Conservation (phyloP, 2,797 vertebrate species). For the Gorsachius magnificus region DNA sequence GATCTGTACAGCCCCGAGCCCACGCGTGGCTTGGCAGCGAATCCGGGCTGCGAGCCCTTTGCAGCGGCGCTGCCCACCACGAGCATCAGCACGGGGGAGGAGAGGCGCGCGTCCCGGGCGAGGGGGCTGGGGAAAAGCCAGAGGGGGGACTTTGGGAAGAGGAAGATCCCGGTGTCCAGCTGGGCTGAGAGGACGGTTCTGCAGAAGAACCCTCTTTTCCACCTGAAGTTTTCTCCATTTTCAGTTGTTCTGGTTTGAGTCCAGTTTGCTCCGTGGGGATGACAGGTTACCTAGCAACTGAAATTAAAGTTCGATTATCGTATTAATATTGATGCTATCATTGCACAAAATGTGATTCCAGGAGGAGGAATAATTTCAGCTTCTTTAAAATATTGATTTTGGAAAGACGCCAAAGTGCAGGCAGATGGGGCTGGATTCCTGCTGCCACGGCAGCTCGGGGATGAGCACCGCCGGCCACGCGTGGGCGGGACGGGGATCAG, state of each 20-base stretch:
- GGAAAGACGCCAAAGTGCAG: neutral
- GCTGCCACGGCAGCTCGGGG: neutral
- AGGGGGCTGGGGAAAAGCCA: neutral
- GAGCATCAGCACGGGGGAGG: neutral
- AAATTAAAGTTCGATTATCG: slow-evolving; percentile 49
- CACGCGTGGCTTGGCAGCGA: neutral
- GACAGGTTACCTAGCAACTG: slow-evolving; percentile 17
- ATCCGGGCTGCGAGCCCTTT: neutral
- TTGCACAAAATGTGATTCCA: neutral
- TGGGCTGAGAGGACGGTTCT: neutral
- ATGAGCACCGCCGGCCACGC: neutral
- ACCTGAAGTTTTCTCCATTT: neutral
- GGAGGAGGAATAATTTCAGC: slow-evolving; percentile 29
- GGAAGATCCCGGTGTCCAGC: neutral
- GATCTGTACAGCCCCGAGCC: neutral
- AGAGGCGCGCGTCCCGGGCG: neutral
- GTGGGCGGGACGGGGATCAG: rapidly evolving
- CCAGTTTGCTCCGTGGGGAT: neutral
- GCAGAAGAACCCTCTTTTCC: neutral
- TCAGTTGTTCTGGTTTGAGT: neutral
- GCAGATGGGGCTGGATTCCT: neutral
- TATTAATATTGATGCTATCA: slow-evolving; percentile 44
- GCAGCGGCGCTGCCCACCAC: neutral
- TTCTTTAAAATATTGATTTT: slow-evolving; percentile 51
- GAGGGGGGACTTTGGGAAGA: neutral